Conservation (phyloP, 2,113 vertebrate species). For the Anoplopoma fimbria region DNA sequence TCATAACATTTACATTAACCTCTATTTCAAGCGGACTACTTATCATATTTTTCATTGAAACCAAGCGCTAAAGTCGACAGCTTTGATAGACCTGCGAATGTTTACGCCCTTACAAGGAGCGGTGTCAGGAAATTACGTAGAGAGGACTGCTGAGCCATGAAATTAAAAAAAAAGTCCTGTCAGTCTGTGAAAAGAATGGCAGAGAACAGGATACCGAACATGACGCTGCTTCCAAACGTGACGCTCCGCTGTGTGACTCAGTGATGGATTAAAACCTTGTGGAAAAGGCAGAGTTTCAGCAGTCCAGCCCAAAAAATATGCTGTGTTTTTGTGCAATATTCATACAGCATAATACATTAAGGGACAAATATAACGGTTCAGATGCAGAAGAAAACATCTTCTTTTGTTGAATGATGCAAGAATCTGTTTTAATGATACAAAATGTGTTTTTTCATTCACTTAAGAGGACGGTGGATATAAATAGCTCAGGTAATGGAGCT, state of each 20-base stretch:
- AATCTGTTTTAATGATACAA: not conserved
- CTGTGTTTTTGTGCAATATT: not conserved
- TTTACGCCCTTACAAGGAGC: conserved; percentile 24
- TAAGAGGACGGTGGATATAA: not conserved
- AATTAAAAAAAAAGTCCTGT: conserved; percentile 42
- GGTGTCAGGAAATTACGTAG: not conserved
- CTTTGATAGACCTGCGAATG: conserved; percentile 30
- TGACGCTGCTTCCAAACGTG: conserved; percentile 23
- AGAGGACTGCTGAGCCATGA: conserved; percentile 50
- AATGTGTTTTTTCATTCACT: not conserved
- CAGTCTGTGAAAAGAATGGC: conserved; percentile 16
- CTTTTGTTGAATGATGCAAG: not conserved
- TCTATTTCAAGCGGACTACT: conserved; percentile 14
- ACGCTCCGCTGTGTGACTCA: conserved; percentile 7
- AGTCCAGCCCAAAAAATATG: not conserved
- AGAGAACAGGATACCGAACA: conserved; percentile 31
- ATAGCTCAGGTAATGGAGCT: conserved; percentile 18
- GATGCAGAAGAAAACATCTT: not conserved
- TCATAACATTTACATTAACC: not conserved
- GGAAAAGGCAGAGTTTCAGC: not conserved
- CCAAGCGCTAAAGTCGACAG: not conserved
- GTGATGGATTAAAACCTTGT: conserved; percentile 18
- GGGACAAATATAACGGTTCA: not conserved
- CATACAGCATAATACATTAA: not conserved
- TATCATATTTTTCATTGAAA: conserved; percentile 29